Percentiles rank a stretch among this genome's conserved stretches.
These are phyloP conservation scores for Forbesichthys papilliferus DNA, from an alignment of 2,113 vertebrate genomes.

Conservation along the genomic window DNA sequence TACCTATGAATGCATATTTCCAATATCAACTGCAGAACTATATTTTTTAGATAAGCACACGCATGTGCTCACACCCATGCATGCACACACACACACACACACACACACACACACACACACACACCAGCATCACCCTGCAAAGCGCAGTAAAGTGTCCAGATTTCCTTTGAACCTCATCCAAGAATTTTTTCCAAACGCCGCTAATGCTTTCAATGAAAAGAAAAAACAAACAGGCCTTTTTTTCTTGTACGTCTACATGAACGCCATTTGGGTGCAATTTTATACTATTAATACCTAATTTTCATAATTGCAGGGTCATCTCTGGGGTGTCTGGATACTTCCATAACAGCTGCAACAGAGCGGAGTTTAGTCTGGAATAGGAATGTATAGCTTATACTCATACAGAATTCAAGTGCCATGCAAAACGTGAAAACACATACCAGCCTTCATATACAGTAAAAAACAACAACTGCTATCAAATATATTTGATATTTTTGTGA, in stretches of 20 bases:
- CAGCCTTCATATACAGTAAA: too few species aligned
- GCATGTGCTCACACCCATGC: slow-evolving; percentile 8
- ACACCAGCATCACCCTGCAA: slow-evolving; percentile 1
- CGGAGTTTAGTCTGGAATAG: slow-evolving; percentile 57
- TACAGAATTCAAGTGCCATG: slow-evolving; percentile 36
- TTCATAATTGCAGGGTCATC: slow-evolving; percentile 77
- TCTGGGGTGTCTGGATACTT: slow-evolving; percentile 72
- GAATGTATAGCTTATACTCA: slow-evolving; percentile 60
- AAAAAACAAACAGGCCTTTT: slow-evolving; percentile 60
- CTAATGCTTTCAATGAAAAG: slow-evolving; percentile 74
- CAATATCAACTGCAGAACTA: not conserved
- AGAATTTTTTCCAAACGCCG: slow-evolving; percentile 57
- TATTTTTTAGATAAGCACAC: not conserved
- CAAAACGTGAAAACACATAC: too few species aligned
- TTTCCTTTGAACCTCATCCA: slow-evolving; percentile 71
- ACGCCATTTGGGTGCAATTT: slow-evolving; percentile 80
- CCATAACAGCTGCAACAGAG: slow-evolving; percentile 65
- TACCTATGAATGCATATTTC: not conserved
- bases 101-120: not conserved
- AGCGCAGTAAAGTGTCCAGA: slow-evolving; percentile 46
- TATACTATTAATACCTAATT: slow-evolving; percentile 78
- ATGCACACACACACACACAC: slow-evolving; percentile 1
- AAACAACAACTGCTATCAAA: too few species aligned
- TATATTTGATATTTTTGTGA: too few species aligned
- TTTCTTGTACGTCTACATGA: slow-evolving; percentile 54